phyloP scores from a whole-genome alignment of 1,140 invertebrate genomes.

The Heliconius nattereri region DNA sequence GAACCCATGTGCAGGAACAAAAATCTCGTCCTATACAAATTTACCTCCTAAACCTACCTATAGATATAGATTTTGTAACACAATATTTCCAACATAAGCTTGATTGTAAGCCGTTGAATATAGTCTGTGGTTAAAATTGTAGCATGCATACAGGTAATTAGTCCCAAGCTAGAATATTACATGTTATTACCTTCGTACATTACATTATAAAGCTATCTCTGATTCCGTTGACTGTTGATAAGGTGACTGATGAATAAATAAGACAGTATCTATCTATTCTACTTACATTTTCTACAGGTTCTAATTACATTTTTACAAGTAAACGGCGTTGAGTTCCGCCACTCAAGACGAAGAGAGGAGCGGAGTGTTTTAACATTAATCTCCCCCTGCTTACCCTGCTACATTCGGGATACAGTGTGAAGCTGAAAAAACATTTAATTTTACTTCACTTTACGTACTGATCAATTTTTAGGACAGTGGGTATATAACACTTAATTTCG shows the following conservation, averaged over 20 bases:
- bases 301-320: no score
- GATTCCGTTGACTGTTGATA: conserved; percentile 54
- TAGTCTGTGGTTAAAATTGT: conserved; percentile 29
- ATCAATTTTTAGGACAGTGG: no score
- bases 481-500: no score
- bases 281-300: no score
- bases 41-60: not conserved
- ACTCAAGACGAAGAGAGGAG: no score
- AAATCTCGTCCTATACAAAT: not conserved
- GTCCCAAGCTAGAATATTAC: conserved; percentile 51
- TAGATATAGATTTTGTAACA: not conserved
- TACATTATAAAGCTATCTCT: conserved; percentile 57
- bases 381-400: no score
- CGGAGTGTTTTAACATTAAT: no score
- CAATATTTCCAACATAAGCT: conserved; percentile 5
- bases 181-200: conserved; percentile 55
- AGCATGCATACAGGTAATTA: conserved; percentile 66
- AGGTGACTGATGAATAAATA: conserved; percentile 3
- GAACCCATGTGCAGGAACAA: not conserved
- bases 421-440: no score
- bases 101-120: conserved; percentile 11
- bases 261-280: not conserved
- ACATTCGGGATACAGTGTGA: no score
- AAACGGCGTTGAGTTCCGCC: no score
- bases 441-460: no score